phyloP scores from a whole-genome alignment of 2,888 invertebrate genomes.

The Epinotia brunnichana region DNA sequence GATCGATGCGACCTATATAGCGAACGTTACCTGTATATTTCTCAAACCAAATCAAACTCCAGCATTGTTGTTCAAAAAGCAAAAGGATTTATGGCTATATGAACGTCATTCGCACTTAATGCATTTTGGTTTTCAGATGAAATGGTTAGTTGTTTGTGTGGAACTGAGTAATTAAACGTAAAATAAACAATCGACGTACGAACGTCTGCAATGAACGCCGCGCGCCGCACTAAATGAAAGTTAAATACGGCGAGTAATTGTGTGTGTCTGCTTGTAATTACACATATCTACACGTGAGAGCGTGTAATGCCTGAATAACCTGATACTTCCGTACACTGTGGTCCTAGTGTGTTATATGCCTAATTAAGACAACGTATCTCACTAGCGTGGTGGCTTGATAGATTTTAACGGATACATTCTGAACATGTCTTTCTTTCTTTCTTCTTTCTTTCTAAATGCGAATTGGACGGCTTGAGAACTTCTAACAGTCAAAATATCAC shows the following conservation, averaged over 20 bases:
- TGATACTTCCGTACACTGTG: neutral
- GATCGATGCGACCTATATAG: neutral
- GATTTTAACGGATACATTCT: too few relatives aligned
- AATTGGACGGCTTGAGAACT: too few relatives aligned
- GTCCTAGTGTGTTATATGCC: too few relatives aligned
- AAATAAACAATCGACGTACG: conserved; percentile 27
- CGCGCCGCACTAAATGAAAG: conserved; percentile 39
- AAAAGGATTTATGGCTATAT: neutral
- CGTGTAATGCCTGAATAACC: neutral
- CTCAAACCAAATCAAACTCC: conserved; percentile 6
- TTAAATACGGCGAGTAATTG: conserved; percentile 41
- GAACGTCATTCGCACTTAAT: neutral
- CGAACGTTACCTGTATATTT: neutral
- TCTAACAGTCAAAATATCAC: too few relatives aligned
- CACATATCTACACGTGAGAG: neutral
- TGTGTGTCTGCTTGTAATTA: conserved; percentile 14
- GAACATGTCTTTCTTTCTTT: too few relatives aligned
- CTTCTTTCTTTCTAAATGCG: too few relatives aligned
- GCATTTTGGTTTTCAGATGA: neutral
- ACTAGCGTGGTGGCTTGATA: too few relatives aligned
- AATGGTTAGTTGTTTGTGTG: conserved; percentile 13
- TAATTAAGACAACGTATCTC: too few relatives aligned
- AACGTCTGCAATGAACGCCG: conserved; percentile 30
- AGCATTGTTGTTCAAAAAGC: neutral
- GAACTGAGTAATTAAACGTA: conserved; percentile 29